phyloP scores from a whole-genome alignment of 2,113 vertebrate species.

The Setophaga coronata region DNA sequence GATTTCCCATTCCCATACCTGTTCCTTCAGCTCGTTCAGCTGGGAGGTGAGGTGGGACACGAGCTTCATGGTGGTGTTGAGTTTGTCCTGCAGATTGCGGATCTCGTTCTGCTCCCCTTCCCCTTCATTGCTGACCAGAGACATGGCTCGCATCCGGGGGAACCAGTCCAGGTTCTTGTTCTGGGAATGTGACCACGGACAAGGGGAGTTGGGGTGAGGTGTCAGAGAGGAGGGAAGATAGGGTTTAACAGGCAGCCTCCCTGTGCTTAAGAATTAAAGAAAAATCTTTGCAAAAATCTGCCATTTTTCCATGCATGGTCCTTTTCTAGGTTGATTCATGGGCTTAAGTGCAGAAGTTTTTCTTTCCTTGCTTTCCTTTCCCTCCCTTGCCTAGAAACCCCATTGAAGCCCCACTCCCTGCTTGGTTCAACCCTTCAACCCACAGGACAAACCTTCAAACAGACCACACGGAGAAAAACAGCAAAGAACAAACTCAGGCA shows the following conservation, averaged over 20 bases:
- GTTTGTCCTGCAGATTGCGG: conserved; percentile 91
- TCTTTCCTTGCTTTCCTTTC: neutral
- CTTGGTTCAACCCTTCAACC: neutral
- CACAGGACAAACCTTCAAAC: neutral
- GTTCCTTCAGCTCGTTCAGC: conserved; percentile 93
- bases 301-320: rapidly evolving
- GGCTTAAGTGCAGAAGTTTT: neutral
- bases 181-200: conserved; percentile 53
- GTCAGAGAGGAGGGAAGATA: neutral
- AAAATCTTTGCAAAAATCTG: neutral
- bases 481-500: neutral
- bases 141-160: conserved; percentile 98
- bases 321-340: neutral
- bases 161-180: conserved; percentile 98
- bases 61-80: conserved; percentile 89
- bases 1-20: conserved; percentile 73
- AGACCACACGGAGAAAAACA: neutral
- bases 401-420: neutral
- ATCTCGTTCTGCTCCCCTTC: conserved; percentile 98
- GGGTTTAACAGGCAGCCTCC: neutral
- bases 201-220: neutral
- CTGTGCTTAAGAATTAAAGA: neutral
- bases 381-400: neutral
- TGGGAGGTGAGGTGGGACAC: conserved; percentile 89
- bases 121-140: conserved; percentile 90